phyloP scores from a whole-genome alignment of 1,140 invertebrate species.

The Campodea augens region DNA sequence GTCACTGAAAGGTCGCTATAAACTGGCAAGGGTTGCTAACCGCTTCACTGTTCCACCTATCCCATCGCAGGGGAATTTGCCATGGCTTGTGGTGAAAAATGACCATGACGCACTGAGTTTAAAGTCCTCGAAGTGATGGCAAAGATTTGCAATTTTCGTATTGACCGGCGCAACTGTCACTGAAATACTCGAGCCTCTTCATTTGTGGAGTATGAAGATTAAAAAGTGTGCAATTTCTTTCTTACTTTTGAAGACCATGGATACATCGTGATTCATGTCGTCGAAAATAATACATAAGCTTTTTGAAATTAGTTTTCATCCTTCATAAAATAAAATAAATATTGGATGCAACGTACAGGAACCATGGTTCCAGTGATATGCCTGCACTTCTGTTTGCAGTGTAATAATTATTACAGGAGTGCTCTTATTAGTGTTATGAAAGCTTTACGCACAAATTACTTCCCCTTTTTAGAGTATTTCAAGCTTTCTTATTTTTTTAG shows the following conservation, averaged over 20 bases:
- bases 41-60: no score
- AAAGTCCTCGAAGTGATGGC: neutral
- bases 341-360: neutral
- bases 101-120: neutral
- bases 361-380: neutral
- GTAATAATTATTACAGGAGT: no score
- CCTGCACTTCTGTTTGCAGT: neutral
- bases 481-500: no score
- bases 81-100: neutral
- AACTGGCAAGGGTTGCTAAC: no score
- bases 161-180: neutral
- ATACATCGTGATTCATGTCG: neutral
- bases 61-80: no score
- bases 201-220: neutral
- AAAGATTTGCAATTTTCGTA: constrained; percentile 1
- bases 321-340: neutral
- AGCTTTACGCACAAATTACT: no score
- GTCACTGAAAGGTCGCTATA: no score
- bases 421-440: no score
- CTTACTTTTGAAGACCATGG: neutral
- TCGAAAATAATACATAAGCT: neutral
- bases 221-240: neutral
- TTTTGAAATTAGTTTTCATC: neutral
- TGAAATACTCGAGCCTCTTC: neutral
- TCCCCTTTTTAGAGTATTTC: no score